These are phyloP conservation scores for Mystacides longicornis DNA, from an alignment of 2,888 invertebrate genomes.

Conservation along the genomic window DNA sequence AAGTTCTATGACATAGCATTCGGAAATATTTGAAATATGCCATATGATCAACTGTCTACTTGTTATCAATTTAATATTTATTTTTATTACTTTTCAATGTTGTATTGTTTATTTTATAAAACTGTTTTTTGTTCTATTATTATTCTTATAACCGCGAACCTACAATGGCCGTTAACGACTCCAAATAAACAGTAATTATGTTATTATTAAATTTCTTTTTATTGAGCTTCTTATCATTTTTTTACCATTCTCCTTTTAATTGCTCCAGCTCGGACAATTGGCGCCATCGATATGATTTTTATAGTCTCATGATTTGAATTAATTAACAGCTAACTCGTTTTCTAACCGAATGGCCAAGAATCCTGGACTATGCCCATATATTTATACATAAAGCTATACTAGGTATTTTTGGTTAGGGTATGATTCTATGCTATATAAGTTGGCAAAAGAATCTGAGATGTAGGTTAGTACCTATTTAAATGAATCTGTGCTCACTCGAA, in stretches of 20 bases:
- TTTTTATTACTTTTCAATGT: slow-evolving; percentile 1
- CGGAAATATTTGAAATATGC: slow-evolving; percentile 1
- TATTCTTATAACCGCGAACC: background rate
- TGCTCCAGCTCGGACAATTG: background rate
- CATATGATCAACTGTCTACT: background rate
- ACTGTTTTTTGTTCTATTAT: background rate
- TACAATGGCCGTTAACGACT: background rate
- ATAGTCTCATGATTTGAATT: too few species aligned
- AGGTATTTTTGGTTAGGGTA: too few species aligned
- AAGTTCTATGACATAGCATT: background rate
- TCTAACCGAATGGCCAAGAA: too few species aligned
- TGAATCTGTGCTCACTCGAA: too few species aligned
- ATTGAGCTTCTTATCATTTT: background rate
- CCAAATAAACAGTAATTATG: too few species aligned
- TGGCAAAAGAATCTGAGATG: too few species aligned
- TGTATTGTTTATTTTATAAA: background rate
- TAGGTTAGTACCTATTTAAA: too few species aligned
- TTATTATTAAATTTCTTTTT: background rate
- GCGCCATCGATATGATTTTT: too few species aligned
- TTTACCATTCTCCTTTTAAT: background rate
- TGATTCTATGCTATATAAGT: too few species aligned
- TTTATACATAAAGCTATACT: too few species aligned
- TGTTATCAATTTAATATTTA: background rate
- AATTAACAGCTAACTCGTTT: too few species aligned
- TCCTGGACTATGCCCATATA: too few species aligned